These are phyloP conservation scores for Atta texana DNA, from an alignment of 1,140 invertebrate species.

Conservation along the genomic window DNA sequence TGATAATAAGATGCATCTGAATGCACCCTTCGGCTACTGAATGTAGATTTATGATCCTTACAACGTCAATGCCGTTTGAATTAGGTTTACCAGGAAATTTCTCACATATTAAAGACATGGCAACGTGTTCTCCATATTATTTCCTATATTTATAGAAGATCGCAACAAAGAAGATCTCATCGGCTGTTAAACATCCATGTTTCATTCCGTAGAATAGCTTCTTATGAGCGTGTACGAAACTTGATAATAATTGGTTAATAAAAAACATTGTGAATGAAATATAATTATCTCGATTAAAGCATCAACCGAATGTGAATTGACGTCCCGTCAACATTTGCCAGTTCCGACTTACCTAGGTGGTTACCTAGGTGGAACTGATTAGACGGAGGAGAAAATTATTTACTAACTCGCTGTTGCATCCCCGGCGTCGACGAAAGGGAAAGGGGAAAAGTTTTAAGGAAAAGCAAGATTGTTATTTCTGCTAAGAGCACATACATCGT, in stretches of 20 bases:
- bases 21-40: slow-evolving; percentile 66
- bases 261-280: slow-evolving; percentile 7
- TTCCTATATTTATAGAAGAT: background rate
- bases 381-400: slow-evolving; percentile 50
- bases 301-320: slow-evolving; percentile 7
- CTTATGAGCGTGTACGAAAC: background rate
- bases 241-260: background rate
- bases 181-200: background rate
- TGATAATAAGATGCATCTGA: slow-evolving; percentile 8
- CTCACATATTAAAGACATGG: slow-evolving; percentile 1
- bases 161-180: background rate
- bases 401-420: slow-evolving; percentile 15
- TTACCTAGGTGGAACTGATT: slow-evolving; percentile 59
- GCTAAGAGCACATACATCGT: background rate
- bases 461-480: slow-evolving; percentile 45
- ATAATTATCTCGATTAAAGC: slow-evolving; percentile 19
- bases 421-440: slow-evolving; percentile 23
- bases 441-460: slow-evolving; percentile 47
- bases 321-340: slow-evolving; percentile 55
- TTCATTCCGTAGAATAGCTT: background rate
- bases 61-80: slow-evolving; percentile 69
- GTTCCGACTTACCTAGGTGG: slow-evolving; percentile 56
- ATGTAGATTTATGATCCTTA: slow-evolving; percentile 78
- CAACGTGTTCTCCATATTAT: background rate
- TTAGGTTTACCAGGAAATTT: slow-evolving; percentile 64